A percentile compares a stretch with the other conserved stretches of the same genome.
Evolutionary conservation across 2,888 invertebrate genomes (phyloP).

Genomic region (Agelastica alni): DNA sequence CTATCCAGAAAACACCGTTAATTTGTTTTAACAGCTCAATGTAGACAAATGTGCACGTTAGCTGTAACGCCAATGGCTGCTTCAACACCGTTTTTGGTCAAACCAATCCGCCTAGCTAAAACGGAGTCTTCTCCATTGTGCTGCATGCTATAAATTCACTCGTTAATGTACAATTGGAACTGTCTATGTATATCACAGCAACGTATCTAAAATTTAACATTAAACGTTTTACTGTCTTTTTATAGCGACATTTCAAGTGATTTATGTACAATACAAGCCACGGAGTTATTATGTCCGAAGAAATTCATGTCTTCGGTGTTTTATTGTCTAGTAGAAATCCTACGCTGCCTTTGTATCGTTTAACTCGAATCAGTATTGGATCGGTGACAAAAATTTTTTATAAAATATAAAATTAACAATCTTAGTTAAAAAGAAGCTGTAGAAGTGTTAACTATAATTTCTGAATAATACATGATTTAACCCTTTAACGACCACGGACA

Average conservation of each 20-base stretch:
- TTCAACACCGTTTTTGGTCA: constrained; percentile 3
- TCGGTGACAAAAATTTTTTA: too few relatives aligned
- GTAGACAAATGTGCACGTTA: too few relatives aligned
- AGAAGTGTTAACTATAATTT: too few relatives aligned
- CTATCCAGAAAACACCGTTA: not conserved
- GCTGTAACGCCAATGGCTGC: constrained; percentile 20
- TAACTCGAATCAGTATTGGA: too few relatives aligned
- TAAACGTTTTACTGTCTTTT: constrained; percentile 31
- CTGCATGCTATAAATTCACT: constrained; percentile 24
- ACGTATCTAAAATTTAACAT: constrained; percentile 29
- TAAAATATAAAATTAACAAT: too few relatives aligned
- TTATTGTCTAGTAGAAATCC: too few relatives aligned
- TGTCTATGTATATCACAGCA: constrained; percentile 32
- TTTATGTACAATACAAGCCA: constrained; percentile 22
- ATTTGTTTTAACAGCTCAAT: not conserved
- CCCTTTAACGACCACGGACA: too few relatives aligned
- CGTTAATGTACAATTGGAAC: constrained; percentile 31
- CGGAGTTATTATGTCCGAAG: constrained; percentile 22
- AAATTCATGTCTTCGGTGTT: constrained; percentile 3
- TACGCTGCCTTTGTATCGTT: too few relatives aligned
- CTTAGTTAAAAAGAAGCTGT: too few relatives aligned
- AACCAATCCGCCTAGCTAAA: constrained; percentile 12
- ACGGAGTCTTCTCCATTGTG: constrained; percentile 24
- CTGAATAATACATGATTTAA: too few relatives aligned
- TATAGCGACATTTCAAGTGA: constrained; percentile 29